Evolutionary conservation across 2,797 vertebrate species (phyloP).

Genomic region (Hirundo rustica): DNA sequence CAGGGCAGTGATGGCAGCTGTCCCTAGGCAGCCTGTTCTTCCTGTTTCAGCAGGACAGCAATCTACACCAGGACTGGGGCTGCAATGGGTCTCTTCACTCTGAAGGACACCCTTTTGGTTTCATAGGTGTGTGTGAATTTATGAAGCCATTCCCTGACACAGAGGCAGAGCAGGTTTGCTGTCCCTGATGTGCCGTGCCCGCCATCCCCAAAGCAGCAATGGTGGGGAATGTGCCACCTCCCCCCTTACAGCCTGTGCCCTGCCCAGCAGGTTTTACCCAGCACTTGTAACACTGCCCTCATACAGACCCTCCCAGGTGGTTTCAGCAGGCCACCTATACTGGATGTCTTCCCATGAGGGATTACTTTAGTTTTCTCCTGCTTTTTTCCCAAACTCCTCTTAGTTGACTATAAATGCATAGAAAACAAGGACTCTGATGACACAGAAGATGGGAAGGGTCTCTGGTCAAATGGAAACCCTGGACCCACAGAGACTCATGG

Average conservation of each 20-base stretch:
- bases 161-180: neutral
- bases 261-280: neutral
- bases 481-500: fast-evolving
- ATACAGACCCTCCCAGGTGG: neutral
- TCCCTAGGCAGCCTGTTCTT: neutral
- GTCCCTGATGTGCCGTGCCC: neutral
- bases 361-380: neutral
- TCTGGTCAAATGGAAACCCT: neutral
- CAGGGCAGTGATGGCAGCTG: neutral
- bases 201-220: fast-evolving
- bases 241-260: neutral
- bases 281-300: neutral
- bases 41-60: neutral
- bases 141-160: neutral
- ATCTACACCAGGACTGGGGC: fast-evolving
- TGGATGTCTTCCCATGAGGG: neutral
- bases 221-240: neutral
- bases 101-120: fast-evolving
- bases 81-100: neutral
- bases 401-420: neutral
- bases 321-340: neutral
- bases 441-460: neutral
- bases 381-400: neutral
- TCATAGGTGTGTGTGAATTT: fast-evolving
- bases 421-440: neutral